These are phyloP conservation scores for Lasioglossum villosulum DNA, from an alignment of 2,888 invertebrate species.

Conservation along the genomic window DNA sequence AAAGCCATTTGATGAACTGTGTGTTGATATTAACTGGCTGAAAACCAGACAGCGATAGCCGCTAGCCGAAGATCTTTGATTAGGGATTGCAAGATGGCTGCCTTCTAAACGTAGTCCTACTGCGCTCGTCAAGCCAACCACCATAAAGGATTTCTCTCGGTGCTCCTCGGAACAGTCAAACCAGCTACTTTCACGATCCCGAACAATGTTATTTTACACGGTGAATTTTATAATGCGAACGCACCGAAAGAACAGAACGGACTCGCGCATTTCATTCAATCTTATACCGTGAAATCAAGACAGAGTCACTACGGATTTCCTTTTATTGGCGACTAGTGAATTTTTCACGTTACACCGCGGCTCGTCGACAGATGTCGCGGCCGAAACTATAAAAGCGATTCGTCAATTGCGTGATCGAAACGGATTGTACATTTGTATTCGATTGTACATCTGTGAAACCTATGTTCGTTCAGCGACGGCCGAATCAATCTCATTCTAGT, in stretches of 20 bases:
- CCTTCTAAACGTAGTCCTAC: constrained; percentile 92
- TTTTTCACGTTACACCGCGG: constrained; percentile 67
- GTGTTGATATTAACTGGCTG: constrained; percentile 90
- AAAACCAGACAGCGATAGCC: constrained; percentile 92
- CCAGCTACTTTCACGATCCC: background rate
- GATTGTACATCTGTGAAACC: no score
- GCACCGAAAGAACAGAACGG: background rate
- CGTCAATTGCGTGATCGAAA: constrained; percentile 54
- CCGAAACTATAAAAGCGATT: constrained; percentile 36
- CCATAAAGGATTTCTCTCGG: constrained; percentile 55
- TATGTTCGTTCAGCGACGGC: constrained; percentile 17
- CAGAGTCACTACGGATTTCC: constrained; percentile 78
- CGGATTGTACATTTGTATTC: constrained; percentile 26
- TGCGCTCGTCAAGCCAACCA: constrained; percentile 87
- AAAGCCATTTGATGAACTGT: constrained; percentile 91
- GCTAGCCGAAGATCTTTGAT: constrained; percentile 94
- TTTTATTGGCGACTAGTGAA: constrained; percentile 79
- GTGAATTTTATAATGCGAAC: constrained; percentile 43
- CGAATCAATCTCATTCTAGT: constrained; percentile 9
- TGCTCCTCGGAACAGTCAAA: background rate
- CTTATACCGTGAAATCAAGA: constrained; percentile 59
- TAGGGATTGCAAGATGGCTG: constrained; percentile 95
- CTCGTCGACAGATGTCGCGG: constrained; percentile 69
- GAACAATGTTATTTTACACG: constrained; percentile 34
- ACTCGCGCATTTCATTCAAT: constrained; percentile 17